phyloP scores from a whole-genome alignment of 1,140 invertebrate species.

The Andrena cerasifolii region DNA sequence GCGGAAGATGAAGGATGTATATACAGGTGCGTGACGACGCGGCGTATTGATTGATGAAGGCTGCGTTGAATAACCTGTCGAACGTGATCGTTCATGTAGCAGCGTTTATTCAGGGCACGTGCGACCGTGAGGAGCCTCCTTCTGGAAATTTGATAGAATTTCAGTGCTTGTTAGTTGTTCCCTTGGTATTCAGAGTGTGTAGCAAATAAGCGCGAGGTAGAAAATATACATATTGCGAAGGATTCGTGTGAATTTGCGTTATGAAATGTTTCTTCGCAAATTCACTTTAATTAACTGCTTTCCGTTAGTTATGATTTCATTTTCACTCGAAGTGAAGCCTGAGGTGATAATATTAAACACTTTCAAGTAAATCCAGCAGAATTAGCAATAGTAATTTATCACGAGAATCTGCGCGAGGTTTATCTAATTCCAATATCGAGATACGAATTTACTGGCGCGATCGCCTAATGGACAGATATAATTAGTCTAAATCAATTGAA shows the following conservation, averaged over 20 bases:
- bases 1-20: not conserved
- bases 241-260: too few relatives aligned
- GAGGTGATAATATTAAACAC: not conserved
- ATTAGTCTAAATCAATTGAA: not conserved
- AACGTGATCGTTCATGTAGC: not conserved
- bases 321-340: too few relatives aligned
- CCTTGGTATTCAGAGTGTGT: too few relatives aligned
- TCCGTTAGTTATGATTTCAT: too few relatives aligned
- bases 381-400: not conserved
- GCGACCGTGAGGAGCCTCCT: not conserved
- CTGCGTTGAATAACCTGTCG: not conserved
- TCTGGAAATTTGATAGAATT: not conserved
- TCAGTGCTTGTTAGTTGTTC: too few relatives aligned
- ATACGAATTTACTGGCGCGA: not conserved
- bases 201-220: too few relatives aligned
- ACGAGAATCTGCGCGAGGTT: not conserved
- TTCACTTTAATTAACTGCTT: too few relatives aligned
- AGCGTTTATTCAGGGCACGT: not conserved
- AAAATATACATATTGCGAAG: too few relatives aligned
- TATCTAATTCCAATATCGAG: not conserved
- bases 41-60: slow-evolving; percentile 7
- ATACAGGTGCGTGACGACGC: not conserved
- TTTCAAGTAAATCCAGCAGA: not conserved
- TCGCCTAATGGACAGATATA: not conserved
- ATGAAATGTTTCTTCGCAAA: too few relatives aligned